These are phyloP conservation scores for Augochlorella aurata DNA, from an alignment of 2,888 invertebrate genomes.

Conservation along the genomic window DNA sequence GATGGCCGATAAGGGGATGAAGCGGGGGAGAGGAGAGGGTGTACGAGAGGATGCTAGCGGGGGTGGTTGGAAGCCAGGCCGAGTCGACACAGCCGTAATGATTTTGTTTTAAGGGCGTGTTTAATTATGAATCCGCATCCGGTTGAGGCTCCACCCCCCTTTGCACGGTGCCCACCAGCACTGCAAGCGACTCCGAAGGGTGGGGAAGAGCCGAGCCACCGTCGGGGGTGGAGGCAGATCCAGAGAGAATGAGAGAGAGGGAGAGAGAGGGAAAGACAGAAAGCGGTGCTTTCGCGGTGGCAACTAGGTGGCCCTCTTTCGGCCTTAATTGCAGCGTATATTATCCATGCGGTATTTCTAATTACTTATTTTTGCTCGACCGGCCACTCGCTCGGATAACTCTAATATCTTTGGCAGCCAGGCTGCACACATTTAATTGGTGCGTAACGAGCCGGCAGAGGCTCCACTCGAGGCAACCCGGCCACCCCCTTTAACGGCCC, in stretches of 20 bases:
- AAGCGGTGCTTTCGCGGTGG: slow-evolving; percentile 60
- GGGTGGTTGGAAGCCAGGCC: slow-evolving; percentile 63
- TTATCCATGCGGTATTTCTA: slow-evolving; percentile 81
- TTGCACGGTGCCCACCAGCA: slow-evolving; percentile 67
- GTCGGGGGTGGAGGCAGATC: slow-evolving; percentile 53
- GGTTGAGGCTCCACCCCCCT: slow-evolving; percentile 81
- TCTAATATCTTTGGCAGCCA: slow-evolving; percentile 80
- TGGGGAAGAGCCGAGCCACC: slow-evolving; percentile 43
- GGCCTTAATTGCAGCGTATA: slow-evolving; percentile 81
- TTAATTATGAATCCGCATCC: slow-evolving; percentile 82
- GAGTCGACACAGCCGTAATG: slow-evolving; percentile 79
- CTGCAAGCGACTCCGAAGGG: slow-evolving; percentile 54
- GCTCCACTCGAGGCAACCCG: slow-evolving; percentile 18
- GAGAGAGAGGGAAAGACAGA: neutral
- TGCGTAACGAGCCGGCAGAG: slow-evolving; percentile 71
- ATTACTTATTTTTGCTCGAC: slow-evolving; percentile 79
- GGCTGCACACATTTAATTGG: slow-evolving; percentile 78
- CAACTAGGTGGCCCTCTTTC: slow-evolving; percentile 78
- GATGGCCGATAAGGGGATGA: slow-evolving; percentile 54
- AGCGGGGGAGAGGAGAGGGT: slow-evolving; percentile 33
- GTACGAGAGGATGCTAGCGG: slow-evolving; percentile 50
- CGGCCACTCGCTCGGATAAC: slow-evolving; percentile 73
- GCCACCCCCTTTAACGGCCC: slow-evolving; percentile 18
- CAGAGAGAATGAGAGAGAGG: neutral
- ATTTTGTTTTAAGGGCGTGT: slow-evolving; percentile 82